Evolutionary conservation across 2,113 vertebrate species (phyloP), one percentile per base, ranked within the genome.

Genomic region (Sinocyclocheilus anshuiensis): DNA sequence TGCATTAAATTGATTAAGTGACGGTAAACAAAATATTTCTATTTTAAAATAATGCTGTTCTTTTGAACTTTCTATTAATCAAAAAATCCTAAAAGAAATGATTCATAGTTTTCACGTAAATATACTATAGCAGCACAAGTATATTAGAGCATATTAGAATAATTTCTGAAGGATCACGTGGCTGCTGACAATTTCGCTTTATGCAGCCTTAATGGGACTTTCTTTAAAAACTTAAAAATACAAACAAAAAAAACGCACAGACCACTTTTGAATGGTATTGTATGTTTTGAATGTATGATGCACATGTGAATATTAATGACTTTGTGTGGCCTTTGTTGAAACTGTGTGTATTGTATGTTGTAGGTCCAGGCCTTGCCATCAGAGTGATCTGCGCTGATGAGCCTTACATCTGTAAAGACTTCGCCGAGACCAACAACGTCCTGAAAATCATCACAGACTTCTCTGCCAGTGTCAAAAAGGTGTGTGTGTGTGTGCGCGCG

Each of bases 351-450:
- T 4, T 57, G 8, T 72, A 6, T 85, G n/a, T 18, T 92, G 50
- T 87, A 99, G 98, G 98, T 90, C 98, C 98, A 36, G 98, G 98
- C 65, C 93, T 99, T 89, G 97, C 98, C 81, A 99, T 99, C 92
- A 93, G 98, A 90, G 98, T 99, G 87, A 98, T 99, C 92, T 99
- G 98, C 95, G 97, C 98, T 86, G 98, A 99, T 83, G 98, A 99
- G 42, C 97, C 98, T n/a, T 99, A 97, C 2, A 92, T 98, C 91
- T 99, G 98, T 93, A 99, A 99, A 93, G 98, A 99, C 91, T 99
- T 98, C 74, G 96, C 97, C 5, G 98, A 99, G 93, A 99, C 97
- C 36, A 99, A 99, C 94, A 99, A 99, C 93, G 97, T 99, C 89
- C 92, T 99, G 90, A 99, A 99, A 96, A 99, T 99, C 86, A 93